phyloP scores from a whole-genome alignment of 2,797 vertebrate species.

The Percopsis omiscomaycus region DNA sequence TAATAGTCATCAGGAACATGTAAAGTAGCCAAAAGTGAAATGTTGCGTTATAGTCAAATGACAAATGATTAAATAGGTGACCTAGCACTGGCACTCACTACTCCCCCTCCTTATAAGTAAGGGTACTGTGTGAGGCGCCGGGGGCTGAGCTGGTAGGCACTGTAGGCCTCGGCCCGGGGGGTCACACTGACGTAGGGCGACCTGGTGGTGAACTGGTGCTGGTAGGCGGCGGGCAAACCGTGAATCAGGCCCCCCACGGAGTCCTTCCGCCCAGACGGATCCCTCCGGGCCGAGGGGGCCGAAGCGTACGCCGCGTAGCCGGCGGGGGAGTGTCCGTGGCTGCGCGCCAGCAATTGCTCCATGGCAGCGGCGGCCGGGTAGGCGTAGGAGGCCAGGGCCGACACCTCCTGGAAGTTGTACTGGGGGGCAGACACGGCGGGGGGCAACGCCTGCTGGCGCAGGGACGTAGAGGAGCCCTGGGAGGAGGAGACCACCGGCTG shows the following conservation, averaged over 20 bases:
- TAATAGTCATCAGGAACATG: conserved; percentile 64
- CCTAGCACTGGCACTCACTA: neutral
- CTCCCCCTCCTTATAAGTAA: conserved; percentile 81
- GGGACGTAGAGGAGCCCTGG: conserved; percentile 75
- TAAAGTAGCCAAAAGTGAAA: conserved; percentile 59
- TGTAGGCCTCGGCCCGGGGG: conserved; percentile 82
- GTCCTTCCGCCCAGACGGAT: conserved; percentile 87
- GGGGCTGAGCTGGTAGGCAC: conserved; percentile 94
- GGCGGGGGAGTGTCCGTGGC: conserved; percentile 71
- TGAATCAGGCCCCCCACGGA: conserved; percentile 83
- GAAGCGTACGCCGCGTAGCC: conserved; percentile 81
- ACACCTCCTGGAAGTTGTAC: conserved; percentile 90
- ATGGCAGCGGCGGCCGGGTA: conserved; percentile 89
- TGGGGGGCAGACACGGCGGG: conserved; percentile 79
- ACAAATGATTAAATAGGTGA: conserved; percentile 58
- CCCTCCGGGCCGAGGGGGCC: conserved; percentile 74
- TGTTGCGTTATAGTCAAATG: conserved; percentile 48
- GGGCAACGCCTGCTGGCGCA: conserved; percentile 89
- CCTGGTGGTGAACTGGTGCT: conserved; percentile 85
- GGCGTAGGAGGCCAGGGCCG: conserved; percentile 81
- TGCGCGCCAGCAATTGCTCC: conserved; percentile 83
- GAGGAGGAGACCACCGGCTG: conserved; percentile 86
- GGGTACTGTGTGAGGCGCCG: conserved; percentile 94
- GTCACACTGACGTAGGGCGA: conserved; percentile 85
- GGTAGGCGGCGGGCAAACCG: conserved; percentile 86